phyloP scores from a whole-genome alignment of 1,140 invertebrate genomes.

The Rhizoglyphus robini region DNA sequence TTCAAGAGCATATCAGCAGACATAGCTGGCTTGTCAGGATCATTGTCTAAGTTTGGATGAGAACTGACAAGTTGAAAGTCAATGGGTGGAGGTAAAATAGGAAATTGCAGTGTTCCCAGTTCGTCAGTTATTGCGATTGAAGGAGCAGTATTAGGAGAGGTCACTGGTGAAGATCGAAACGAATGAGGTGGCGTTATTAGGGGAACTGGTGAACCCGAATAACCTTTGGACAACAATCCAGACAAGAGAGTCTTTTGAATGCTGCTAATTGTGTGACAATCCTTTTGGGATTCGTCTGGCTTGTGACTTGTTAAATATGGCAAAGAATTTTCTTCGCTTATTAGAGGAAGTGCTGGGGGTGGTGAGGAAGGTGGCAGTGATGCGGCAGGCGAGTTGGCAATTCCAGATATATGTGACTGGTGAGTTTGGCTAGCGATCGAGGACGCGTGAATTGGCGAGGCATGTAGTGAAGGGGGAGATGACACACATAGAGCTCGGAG shows the following conservation, averaged over 20 bases:
- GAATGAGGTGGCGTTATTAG: slow-evolving; percentile 21
- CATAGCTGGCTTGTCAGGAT: neutral
- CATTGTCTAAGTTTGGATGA: slow-evolving; percentile 15
- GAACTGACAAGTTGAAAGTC: slow-evolving; percentile 14
- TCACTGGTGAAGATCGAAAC: slow-evolving; percentile 16
- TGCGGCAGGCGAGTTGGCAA: neutral
- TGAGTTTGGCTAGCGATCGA: neutral
- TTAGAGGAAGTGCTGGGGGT: slow-evolving; percentile 18
- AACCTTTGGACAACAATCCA: neutral
- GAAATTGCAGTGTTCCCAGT: neutral
- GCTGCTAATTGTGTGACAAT: neutral
- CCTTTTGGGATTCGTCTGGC: neutral
- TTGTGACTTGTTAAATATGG: neutral
- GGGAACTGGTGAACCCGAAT: slow-evolving; percentile 13
- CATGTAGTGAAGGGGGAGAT: slow-evolving; percentile 21
- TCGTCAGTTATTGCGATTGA: slow-evolving; percentile 21
- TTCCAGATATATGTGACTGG: neutral
- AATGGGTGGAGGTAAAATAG: slow-evolving; percentile 20
- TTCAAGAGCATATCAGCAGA: neutral
- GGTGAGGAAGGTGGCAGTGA: slow-evolving; percentile 15
- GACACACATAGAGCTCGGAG: slow-evolving; percentile 19
- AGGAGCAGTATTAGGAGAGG: neutral
- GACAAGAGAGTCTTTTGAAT: slow-evolving; percentile 13
- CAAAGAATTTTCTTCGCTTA: slow-evolving; percentile 20
- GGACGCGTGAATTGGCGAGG: slow-evolving; percentile 20